These are phyloP conservation scores for Apodemia mormo DNA, from an alignment of 2,888 invertebrate species.

Conservation along the genomic window DNA sequence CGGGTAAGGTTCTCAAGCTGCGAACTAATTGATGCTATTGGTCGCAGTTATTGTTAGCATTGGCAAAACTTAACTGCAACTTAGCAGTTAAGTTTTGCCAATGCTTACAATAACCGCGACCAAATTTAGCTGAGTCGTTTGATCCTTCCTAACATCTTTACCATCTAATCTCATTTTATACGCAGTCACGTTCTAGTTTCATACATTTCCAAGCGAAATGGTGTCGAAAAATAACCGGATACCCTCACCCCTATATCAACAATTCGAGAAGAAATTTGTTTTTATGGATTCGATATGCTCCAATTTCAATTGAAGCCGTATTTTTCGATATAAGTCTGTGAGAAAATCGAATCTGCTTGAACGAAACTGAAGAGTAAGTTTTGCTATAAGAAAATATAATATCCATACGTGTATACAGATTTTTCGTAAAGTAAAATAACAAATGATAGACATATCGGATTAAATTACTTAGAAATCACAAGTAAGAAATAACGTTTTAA, in stretches of 20 bases:
- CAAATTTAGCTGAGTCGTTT: slow-evolving; percentile 11
- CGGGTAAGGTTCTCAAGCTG: no score
- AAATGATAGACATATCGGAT: no score
- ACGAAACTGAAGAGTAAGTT: not conserved
- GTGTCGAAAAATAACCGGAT: slow-evolving; percentile 60
- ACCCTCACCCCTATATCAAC: slow-evolving; percentile 61
- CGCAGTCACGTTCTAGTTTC: slow-evolving; percentile 67
- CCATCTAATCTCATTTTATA: slow-evolving; percentile 55
- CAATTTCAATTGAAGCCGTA: slow-evolving; percentile 69
- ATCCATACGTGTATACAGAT: no score
- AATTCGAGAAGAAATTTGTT: slow-evolving; percentile 71
- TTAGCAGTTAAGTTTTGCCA: slow-evolving; percentile 18
- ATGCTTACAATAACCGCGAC: slow-evolving; percentile 21
- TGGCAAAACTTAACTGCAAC: slow-evolving; percentile 18
- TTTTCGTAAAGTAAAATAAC: no score
- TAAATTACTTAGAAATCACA: no score
- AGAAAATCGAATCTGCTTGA: slow-evolving; percentile 42
- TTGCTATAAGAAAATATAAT: not conserved
- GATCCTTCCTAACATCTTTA: slow-evolving; percentile 26
- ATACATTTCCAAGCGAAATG: slow-evolving; percentile 58
- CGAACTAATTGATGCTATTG: not conserved
- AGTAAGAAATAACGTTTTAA: no score
- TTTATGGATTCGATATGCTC: slow-evolving; percentile 77
- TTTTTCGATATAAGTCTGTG: slow-evolving; percentile 55
- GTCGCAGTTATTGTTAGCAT: slow-evolving; percentile 21